phyloP scores from a whole-genome alignment of 2,888 invertebrate genomes.

The Chymomyza amoena region DNA sequence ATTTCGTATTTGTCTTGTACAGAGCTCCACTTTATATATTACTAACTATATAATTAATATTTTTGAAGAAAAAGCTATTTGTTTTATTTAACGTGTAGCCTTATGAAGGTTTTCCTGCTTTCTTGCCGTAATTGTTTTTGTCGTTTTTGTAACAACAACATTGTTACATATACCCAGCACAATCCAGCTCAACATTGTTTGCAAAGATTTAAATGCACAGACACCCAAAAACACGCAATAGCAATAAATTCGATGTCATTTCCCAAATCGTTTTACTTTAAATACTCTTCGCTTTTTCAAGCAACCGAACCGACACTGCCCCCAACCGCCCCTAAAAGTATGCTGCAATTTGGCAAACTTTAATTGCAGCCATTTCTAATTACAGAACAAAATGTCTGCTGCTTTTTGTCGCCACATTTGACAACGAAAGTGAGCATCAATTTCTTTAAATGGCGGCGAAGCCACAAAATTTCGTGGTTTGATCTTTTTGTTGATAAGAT shows the following conservation, averaged over 20 bases:
- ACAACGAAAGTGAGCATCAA: neutral
- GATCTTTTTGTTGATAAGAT: neutral
- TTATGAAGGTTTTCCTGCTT: no score
- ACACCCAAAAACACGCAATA: neutral
- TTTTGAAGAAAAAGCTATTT: no score
- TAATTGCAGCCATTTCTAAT: neutral
- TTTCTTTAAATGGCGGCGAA: neutral
- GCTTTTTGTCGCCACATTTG: constrained; percentile 1
- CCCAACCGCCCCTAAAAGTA: neutral
- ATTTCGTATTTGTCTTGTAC: no score
- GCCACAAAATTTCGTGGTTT: neutral
- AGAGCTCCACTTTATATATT: no score
- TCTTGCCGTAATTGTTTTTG: no score
- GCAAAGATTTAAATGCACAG: neutral
- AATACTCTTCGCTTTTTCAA: neutral
- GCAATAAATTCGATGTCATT: neutral
- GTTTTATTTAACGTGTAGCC: no score
- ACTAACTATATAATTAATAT: no score
- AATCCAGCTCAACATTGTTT: neutral
- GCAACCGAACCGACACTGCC: neutral
- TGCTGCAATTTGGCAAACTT: neutral
- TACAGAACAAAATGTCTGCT: neutral
- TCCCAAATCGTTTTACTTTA: neutral
- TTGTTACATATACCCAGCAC: no score
- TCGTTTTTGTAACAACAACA: no score